phyloP scores from a whole-genome alignment of 2,113 vertebrate species.

The Sander lucioperca region DNA sequence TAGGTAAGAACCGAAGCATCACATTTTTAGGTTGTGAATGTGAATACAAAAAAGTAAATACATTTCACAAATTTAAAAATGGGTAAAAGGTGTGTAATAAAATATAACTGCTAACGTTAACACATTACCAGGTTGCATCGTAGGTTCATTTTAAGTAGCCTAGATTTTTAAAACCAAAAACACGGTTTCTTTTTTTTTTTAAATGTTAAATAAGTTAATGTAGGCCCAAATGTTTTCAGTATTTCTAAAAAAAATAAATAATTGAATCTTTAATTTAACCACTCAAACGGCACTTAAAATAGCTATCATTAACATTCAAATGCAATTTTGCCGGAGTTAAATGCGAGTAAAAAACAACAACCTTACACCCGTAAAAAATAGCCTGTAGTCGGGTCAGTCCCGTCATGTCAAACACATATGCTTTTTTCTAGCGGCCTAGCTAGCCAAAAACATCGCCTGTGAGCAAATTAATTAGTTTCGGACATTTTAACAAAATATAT shows the following conservation, averaged over 20 bases:
- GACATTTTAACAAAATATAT: neutral
- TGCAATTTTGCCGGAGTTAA: neutral
- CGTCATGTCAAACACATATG: neutral
- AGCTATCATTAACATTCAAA: neutral
- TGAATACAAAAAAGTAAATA: neutral
- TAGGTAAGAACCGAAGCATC: neutral
- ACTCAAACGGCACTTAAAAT: neutral
- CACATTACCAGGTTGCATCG: neutral
- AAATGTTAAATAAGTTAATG: neutral
- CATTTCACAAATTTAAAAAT: neutral
- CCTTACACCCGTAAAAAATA: neutral
- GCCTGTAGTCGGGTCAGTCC: neutral
- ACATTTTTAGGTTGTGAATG: neutral
- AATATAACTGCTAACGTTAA: too few species aligned
- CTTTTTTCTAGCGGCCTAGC: too few species aligned
- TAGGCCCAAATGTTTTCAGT: neutral
- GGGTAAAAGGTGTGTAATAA: neutral
- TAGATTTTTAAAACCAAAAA: neutral
- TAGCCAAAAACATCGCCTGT: neutral
- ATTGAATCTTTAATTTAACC: neutral
- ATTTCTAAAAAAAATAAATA: neutral
- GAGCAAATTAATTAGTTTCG: accelerated
- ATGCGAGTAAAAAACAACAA: neutral
- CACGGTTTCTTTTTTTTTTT: neutral
- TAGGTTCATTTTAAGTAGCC: neutral